Base-by-base conservation (phyloP, 2,797 vertebrate species). In the Myripristis jacobus region DNA sequence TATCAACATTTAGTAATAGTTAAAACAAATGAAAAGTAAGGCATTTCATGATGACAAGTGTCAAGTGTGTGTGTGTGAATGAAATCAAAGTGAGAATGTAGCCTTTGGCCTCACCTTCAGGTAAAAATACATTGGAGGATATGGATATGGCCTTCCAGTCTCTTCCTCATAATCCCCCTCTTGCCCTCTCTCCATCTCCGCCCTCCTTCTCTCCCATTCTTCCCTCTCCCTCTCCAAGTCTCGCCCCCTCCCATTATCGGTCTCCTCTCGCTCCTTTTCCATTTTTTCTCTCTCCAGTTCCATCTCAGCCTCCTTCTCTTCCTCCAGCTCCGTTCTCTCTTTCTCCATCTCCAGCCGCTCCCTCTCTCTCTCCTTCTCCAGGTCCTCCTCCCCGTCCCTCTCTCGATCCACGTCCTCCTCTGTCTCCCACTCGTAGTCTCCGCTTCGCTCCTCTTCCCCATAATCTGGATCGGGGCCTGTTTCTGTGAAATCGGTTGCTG, bases 71-170 rank as follows among this genome's bases (percentile, higher is more conserved):
- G 3, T 44, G 43, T 31, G 27, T 29, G 43, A 3, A 21, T 47
- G n/a, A n/a, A n/a, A 8, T 47, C n/a, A 47, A 47, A n/a, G 47
- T 24, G 47, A 16, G 9, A 11, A 18, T 27, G 15, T 9, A 19
- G n/a, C n/a, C n/a, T n/a, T n/a, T 41, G 22, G n/a, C 6, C 72
- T 79, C 81, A 94, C 94, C 92, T 94, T 95, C 0, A 94, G 80
- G 55, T 86, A 56, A 47, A 87, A 91, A 78, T 92, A 93, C 58
- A 92, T 82, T n/a, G 92, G 89, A 50, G 85, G 78, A 38, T 89
- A 89, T 0, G 88, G 88, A 66, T 89, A 86, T 4, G 82, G 86
- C 24, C 77, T 81, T 54, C 74, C 77, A 13, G 74, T 74, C 73
- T 88, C 91, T 53, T 85, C 86, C 46, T 86, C 85, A 50, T 91